Evolutionary conservation across 2,113 vertebrate species (phyloP).

Genomic region (Lepidothrix coronata): DNA sequence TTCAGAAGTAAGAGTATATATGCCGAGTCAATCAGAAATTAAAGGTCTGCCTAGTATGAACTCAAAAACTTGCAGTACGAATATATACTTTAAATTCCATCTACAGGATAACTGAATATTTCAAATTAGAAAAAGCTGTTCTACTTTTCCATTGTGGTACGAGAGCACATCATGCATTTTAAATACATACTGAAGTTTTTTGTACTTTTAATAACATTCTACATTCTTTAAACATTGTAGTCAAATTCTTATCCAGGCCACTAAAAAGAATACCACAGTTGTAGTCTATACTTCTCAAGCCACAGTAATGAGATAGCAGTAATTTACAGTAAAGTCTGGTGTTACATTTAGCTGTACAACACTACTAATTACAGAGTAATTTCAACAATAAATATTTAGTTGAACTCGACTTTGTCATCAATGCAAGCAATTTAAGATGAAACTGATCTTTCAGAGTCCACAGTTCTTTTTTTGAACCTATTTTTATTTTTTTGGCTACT

Average conservation of each 20-base stretch:
- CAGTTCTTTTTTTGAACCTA: conserved; percentile 61
- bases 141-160: conserved; percentile 27
- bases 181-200: neutral
- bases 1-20: neutral
- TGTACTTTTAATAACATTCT: neutral
- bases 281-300: conserved; percentile 38
- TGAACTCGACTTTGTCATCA: conserved; percentile 75
- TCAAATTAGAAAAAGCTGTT: conserved; percentile 32
- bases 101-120: neutral
- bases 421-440: conserved; percentile 65
- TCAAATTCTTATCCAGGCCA: conserved; percentile 49
- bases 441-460: conserved; percentile 45
- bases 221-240: conserved; percentile 36
- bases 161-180: conserved; percentile 46
- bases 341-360: conserved; percentile 68
- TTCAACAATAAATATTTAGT: conserved; percentile 76
- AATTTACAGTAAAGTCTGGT: conserved; percentile 59
- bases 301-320: conserved; percentile 57
- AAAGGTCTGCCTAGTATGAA: neutral
- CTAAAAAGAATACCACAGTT: conserved; percentile 56
- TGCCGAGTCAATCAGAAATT: neutral
- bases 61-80: neutral
- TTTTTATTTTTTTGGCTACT: conserved; percentile 70
- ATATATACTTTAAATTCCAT: neutral
- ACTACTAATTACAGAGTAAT: conserved; percentile 70